Base-by-base conservation (phyloP, 1,140 invertebrate genomes). In the Pseudomyrmex gracilis region DNA sequence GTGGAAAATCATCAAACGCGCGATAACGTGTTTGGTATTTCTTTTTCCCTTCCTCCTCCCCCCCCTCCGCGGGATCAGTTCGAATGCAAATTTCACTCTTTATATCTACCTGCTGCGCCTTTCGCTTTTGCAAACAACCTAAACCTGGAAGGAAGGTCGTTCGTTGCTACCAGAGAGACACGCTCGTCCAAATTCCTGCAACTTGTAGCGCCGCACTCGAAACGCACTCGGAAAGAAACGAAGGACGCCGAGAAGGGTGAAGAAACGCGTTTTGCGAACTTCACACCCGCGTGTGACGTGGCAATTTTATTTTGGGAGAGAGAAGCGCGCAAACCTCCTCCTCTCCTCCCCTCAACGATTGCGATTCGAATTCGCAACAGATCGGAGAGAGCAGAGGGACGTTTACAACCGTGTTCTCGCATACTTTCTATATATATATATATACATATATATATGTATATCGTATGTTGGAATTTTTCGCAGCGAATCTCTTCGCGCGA, bases 131-230 rank as follows among this genome's bases (percentile, higher is more conserved):
- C 74, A 61, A 60, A n/a, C 20, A 9, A 60, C 61, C 71, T 47
- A 55, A 74, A 74, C 7, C 24, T 53, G 70, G 58, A 74, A 82
- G 70, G 58, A 74, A 82, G 78, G 58, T 53, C 47, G 78, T 82
- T 73, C 68, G 24, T 82, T 73, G 57, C 24, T 57, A 82, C 20
- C 78, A 43, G 10, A n/a, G 53, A 34, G 47, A 34, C 55, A 82
- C 12, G 20, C 34, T 49, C 47, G n/a, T 73, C 24, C 43, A 49
- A 80, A 80, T 80, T 58, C 15, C 53, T 67, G 17, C 24, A 5
- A 61, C 43, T 7, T 74, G 74, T 73, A 51, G 34, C 43, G 45
- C 17, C 17, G n/a, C n/a, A 20, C 13, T 57, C n/a, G 47, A 34
- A 13, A 66, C n/a, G 61, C 63, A 15, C 20, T 78, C 15, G 12